Conservation (phyloP, 2,797 vertebrate species). For the Phoxinus dragarum region DNA sequence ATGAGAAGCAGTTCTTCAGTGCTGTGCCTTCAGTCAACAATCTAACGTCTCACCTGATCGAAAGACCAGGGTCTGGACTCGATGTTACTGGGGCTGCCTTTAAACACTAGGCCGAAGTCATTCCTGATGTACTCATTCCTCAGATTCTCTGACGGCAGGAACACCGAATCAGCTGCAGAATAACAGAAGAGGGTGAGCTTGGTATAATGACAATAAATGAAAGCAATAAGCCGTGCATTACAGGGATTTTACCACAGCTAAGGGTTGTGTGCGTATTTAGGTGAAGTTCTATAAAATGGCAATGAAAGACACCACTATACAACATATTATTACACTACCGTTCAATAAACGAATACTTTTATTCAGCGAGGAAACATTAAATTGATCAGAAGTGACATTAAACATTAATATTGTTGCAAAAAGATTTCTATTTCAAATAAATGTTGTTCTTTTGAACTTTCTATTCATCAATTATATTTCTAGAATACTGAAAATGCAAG, state of each 20-base stretch:
- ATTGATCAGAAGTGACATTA: neutral
- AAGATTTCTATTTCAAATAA: neutral
- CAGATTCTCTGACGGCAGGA: conserved; percentile 72
- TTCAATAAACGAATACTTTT: neutral
- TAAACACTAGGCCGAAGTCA: conserved; percentile 76
- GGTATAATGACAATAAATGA: neutral
- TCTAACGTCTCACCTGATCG: conserved; percentile 73
- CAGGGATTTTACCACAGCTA: neutral
- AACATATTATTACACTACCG: neutral
- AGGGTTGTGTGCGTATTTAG: neutral
- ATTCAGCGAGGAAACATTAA: neutral
- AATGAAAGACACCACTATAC: neutral
- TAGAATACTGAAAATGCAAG: neutral
- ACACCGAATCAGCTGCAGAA: conserved; percentile 74
- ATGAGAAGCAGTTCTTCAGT: neutral
- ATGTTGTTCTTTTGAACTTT: neutral
- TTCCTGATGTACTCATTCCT: conserved; percentile 77
- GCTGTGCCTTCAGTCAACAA: neutral
- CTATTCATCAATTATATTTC: neutral
- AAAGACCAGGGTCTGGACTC: conserved; percentile 76
- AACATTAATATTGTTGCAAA: neutral
- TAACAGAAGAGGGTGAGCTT: neutral
- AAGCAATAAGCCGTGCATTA: neutral
- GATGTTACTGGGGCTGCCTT: conserved; percentile 70
- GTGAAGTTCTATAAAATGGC: neutral